These are phyloP conservation scores for Vanessa cardui DNA, from an alignment of 2,888 invertebrate species.

Conservation along the genomic window DNA sequence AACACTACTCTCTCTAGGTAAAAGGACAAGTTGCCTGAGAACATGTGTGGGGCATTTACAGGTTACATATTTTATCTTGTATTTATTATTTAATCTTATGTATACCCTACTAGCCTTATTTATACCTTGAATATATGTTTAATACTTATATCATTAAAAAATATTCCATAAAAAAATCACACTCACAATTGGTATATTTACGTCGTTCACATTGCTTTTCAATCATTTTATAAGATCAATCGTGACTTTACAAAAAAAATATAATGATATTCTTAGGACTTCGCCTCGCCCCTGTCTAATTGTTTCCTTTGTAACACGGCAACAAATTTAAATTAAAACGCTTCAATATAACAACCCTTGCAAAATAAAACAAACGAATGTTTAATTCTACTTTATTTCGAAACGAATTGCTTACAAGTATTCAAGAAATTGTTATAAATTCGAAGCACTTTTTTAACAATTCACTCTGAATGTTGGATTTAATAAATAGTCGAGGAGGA, in stretches of 20 bases:
- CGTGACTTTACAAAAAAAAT: background rate
- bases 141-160: no score
- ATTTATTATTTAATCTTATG: no score
- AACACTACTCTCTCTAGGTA: no score
- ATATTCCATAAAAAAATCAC: no score
- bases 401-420: slow-evolving; percentile 37
- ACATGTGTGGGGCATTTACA: no score
- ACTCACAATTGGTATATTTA: no score
- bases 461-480: slow-evolving; percentile 72
- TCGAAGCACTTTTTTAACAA: slow-evolving; percentile 66
- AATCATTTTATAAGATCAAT: background rate
- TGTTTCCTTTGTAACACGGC: slow-evolving; percentile 27
- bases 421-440: slow-evolving; percentile 43
- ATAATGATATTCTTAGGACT: background rate
- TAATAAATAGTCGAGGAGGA: slow-evolving; percentile 78
- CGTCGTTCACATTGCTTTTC: no score
- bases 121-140: no score
- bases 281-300: slow-evolving; percentile 7
- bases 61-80: no score
- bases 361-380: slow-evolving; percentile 35
- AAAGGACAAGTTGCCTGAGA: no score
- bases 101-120: no score
- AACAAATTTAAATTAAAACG: slow-evolving; percentile 35
- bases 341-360: slow-evolving; percentile 20
- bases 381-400: slow-evolving; percentile 31